A percentile compares a stretch with the other conserved stretches of the same genome.
Conservation (phyloP, 2,113 vertebrate genomes). For the Corapipo altera region DNA sequence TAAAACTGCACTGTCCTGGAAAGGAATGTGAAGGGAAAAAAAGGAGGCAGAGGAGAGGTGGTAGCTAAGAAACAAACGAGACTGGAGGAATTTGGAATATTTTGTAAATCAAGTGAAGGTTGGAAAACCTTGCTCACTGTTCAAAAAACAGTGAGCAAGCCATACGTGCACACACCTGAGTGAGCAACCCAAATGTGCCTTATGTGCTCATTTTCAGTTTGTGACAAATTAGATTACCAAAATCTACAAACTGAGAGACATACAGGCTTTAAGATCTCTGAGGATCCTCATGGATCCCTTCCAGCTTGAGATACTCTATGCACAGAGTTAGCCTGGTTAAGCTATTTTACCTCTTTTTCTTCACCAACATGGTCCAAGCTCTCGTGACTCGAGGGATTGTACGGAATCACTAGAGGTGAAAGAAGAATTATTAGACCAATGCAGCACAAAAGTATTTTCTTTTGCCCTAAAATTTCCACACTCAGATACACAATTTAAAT, state of each 20-base stretch:
- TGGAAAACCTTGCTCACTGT: no score
- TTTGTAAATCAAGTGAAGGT: not conserved
- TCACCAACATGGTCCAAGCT: slow-evolving; percentile 91
- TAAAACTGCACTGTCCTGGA: not conserved
- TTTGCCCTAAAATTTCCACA: not conserved
- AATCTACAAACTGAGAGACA: not conserved
- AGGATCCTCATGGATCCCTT: not conserved
- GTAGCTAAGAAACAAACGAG: not conserved
- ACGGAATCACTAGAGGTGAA: slow-evolving; percentile 78
- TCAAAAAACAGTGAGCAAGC: not conserved
- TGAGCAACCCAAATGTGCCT: not conserved
- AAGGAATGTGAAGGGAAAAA: not conserved
- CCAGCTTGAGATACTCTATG: not conserved
- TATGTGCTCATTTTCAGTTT: not conserved
- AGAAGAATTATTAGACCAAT: not conserved
- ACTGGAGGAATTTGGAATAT: not conserved
- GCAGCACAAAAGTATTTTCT: not conserved
- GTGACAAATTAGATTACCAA: not conserved
- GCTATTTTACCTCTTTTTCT: slow-evolving; percentile 90
- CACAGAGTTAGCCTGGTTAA: not conserved
- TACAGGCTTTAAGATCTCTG: not conserved
- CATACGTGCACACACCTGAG: not conserved
- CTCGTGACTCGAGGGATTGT: slow-evolving; percentile 90
- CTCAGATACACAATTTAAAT: not conserved
- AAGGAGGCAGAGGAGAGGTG: not conserved